These are phyloP conservation scores for Dendropsophus ebraccatus DNA, from an alignment of 2,113 vertebrate genomes.

Conservation along the genomic window DNA sequence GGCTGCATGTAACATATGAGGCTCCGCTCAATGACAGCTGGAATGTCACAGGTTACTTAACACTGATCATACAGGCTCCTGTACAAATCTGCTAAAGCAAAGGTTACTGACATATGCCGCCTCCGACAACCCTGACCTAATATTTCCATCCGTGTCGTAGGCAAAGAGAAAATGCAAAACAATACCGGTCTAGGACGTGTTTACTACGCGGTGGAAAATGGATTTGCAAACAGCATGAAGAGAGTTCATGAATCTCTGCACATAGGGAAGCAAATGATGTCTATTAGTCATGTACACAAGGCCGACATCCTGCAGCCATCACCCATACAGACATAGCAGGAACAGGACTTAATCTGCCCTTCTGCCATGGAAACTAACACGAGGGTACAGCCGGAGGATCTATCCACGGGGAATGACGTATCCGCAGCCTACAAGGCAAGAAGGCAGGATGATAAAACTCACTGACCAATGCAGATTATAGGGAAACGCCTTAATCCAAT, in stretches of 20 bases:
- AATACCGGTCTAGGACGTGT: neutral
- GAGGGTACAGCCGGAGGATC: no score
- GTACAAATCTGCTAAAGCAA: neutral
- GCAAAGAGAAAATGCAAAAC: neutral
- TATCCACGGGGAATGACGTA: no score
- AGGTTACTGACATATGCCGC: neutral
- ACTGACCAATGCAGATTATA: no score
- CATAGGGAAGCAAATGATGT: neutral
- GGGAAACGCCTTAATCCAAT: no score
- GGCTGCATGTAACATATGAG: neutral
- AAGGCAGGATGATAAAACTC: no score
- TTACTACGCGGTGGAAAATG: neutral
- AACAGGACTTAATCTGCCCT: no score
- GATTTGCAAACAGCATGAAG: neutral
- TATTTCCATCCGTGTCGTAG: neutral
- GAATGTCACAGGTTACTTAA: neutral
- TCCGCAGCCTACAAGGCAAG: no score
- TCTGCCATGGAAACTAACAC: no score
- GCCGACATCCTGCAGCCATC: neutral
- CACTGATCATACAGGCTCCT: neutral
- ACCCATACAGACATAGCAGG: no score
- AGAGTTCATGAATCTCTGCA: neutral
- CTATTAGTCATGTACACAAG: neutral
- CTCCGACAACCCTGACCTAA: neutral
- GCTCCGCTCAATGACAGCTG: neutral